Percentiles rank a stretch among this genome's conserved stretches.
These are phyloP conservation scores for Epizoanthus illoricatus DNA, from an alignment of 92 coral and sea anemone genomes.

Conservation along the genomic window DNA sequence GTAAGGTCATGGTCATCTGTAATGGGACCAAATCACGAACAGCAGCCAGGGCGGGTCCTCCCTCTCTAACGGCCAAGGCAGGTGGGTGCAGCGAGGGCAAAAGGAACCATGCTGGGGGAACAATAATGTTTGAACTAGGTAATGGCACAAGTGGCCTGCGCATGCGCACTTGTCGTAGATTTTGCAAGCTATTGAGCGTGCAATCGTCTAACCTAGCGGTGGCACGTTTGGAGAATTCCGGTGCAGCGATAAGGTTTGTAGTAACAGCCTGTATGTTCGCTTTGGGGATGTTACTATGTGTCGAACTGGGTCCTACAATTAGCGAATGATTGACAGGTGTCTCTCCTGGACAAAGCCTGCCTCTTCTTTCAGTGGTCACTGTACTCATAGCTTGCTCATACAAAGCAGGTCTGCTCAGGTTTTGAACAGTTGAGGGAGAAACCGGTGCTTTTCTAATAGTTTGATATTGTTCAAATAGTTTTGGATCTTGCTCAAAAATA, in stretches of 20 bases:
- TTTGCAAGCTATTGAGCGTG: neutral
- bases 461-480: neutral
- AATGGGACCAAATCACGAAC: neutral
- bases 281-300: neutral
- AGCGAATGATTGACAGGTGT: neutral
- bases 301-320: neutral
- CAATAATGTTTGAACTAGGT: neutral
- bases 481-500: neutral
- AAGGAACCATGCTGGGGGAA: slow-evolving; percentile 4
- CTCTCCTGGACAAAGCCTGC: too few relatives aligned
- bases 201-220: neutral
- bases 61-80: neutral
- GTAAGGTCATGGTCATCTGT: slow-evolving; percentile 14
- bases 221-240: neutral
- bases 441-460: neutral
- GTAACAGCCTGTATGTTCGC: neutral
- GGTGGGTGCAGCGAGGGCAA: slow-evolving; percentile 14
- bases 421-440: neutral
- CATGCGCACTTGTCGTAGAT: slow-evolving; percentile 15
- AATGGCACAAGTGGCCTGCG: slow-evolving; percentile 4
- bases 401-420: neutral
- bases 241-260: neutral
- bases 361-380: neutral
- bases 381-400: neutral
- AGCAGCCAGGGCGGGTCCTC: neutral